Evolutionary conservation across 2,888 invertebrate species (phyloP).

Genomic region (Homarus gammarus): DNA sequence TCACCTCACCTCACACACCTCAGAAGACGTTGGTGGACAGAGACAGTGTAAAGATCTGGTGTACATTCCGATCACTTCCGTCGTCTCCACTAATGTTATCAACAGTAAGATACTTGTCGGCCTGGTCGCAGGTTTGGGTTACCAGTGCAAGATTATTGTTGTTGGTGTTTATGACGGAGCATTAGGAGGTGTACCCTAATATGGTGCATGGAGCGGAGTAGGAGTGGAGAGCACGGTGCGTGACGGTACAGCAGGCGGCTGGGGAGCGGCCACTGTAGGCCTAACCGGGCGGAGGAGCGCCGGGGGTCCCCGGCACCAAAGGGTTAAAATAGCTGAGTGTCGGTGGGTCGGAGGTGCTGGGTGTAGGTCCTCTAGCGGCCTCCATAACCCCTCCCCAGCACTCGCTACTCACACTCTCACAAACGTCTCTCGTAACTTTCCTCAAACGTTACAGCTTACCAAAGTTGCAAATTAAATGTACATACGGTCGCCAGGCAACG

Average conservation of each 20-base stretch:
- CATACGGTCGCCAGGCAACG: slow-evolving; percentile 38
- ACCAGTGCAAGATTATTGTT: background rate
- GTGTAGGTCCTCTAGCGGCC: background rate
- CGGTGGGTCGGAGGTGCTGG: slow-evolving; percentile 29
- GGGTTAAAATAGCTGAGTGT: slow-evolving; percentile 68
- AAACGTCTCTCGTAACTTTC: too few species aligned
- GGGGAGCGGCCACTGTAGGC: slow-evolving; percentile 44
- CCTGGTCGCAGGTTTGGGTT: too few species aligned
- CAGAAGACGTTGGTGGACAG: too few species aligned
- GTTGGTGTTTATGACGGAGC: background rate
- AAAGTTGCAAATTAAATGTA: slow-evolving; percentile 23
- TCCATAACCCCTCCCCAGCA: background rate
- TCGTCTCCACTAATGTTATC: too few species aligned
- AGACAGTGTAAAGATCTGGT: too few species aligned
- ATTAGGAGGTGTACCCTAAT: background rate
- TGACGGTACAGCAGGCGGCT: slow-evolving; percentile 47
- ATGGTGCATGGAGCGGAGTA: slow-evolving; percentile 41
- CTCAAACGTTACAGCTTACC: background rate
- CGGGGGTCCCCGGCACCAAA: slow-evolving; percentile 61
- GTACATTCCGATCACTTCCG: too few species aligned
- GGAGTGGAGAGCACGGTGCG: slow-evolving; percentile 46
- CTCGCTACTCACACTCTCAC: too few species aligned
- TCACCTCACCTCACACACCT: too few species aligned
- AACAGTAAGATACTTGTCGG: too few species aligned
- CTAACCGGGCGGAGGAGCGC: slow-evolving; percentile 49